phyloP scores from a whole-genome alignment of 2,797 vertebrate species.

The Alca torda region DNA sequence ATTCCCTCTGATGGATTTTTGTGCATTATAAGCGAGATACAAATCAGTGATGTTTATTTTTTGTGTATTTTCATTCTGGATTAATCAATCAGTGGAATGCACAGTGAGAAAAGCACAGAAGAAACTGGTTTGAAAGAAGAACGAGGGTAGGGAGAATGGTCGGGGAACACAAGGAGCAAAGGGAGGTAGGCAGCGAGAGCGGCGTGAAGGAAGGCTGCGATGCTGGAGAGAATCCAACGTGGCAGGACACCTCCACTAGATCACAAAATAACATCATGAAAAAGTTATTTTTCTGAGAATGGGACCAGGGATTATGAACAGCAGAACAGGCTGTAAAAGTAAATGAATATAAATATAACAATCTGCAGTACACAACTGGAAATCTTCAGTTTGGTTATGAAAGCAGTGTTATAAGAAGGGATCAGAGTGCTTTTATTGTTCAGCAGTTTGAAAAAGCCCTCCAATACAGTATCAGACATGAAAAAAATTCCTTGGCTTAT shows the following conservation, averaged over 20 bases:
- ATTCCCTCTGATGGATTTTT: background rate
- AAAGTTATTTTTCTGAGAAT: background rate
- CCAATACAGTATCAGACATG: too few relatives aligned
- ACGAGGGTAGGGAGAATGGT: background rate
- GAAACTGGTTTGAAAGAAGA: background rate
- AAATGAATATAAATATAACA: background rate
- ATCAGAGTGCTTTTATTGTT: background rate
- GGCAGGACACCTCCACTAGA: background rate
- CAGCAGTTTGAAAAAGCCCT: background rate
- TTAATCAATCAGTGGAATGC: background rate
- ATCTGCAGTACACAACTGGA: background rate
- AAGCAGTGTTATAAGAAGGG: background rate
- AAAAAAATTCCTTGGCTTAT: background rate
- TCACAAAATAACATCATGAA: background rate
- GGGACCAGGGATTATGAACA: background rate
- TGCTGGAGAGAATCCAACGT: too few relatives aligned
- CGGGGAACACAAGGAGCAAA: background rate
- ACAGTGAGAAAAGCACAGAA: background rate
- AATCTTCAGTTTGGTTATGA: background rate
- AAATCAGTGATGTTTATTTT: too few relatives aligned
- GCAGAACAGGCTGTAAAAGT: background rate
- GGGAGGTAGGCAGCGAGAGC: background rate
- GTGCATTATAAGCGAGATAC: background rate
- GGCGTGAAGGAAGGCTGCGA: fast-evolving
- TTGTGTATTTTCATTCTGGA: background rate